Evolutionary conservation across 2,113 vertebrate genomes (phyloP), one percentile per base, ranked within the genome.

Genomic region (Ciconia stormi): DNA sequence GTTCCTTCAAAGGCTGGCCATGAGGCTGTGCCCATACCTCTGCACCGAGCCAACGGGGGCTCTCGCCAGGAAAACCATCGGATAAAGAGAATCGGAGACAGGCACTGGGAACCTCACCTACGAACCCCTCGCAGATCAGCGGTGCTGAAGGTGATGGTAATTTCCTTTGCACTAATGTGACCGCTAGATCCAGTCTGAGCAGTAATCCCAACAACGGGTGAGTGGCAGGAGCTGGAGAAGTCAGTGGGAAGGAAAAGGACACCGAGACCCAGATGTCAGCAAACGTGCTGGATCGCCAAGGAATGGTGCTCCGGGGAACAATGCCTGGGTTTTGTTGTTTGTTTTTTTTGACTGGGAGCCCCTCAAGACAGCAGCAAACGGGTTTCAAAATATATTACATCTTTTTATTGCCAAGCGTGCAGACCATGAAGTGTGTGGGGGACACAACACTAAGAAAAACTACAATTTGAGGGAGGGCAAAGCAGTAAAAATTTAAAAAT

Each of bases 381-480:
- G 91, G 90, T 98, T 98, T 98, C 98, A 98, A 98, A 98, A 98
- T 98, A 98, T 98, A 98, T 98, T 98, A 98, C 97, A 98, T 98
- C 97, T 98, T 98, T 98, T 98, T 98, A 98, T 98, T 98, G 98
- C 98, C 98, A 97, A 98, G 98, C 97, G 98, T 97, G 98, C 92
- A 93, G 96, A 97, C 95, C 92, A 90, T 83, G 96, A 97, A 97
- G 97, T 97, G 98, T 97, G 98, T 88, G 95, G 94, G 95, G 97
- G 93, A 97, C 93, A 96, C 93, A 0, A 88, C 78, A 85, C 91
- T 93, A 96, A 74, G 77, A 67, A 95, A 94, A 98, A 97, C 97
- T 98, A 98, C 97, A 95, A 70, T 95, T 92, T 70, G 88, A 92
- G 30, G 90, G 84, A 94, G 84, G 94, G 90, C 62, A 87, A 97